These are phyloP conservation scores for Larimichthys polyactis DNA, from an alignment of 2,113 vertebrate genomes.

Conservation along the genomic window DNA sequence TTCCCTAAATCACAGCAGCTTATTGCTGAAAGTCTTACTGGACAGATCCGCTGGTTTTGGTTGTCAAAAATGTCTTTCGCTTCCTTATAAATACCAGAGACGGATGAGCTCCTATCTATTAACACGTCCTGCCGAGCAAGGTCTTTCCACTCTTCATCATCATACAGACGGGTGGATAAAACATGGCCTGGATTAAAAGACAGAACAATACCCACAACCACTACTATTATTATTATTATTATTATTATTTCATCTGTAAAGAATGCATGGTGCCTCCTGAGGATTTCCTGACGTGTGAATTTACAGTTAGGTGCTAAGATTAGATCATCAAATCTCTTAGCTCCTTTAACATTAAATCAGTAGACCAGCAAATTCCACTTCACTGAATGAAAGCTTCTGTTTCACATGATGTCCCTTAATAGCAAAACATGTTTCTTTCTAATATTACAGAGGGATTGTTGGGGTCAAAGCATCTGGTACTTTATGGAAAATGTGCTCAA, in stretches of 20 bases:
- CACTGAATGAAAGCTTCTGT: background rate
- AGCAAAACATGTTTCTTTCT: background rate
- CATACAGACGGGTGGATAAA: constrained; percentile 50
- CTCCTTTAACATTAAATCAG: background rate
- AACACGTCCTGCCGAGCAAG: constrained; percentile 33
- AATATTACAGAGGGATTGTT: background rate
- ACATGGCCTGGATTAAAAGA: constrained; percentile 41
- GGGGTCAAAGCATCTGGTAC: background rate
- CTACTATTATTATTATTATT: too few species aligned
- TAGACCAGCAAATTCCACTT: background rate
- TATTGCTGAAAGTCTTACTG: background rate
- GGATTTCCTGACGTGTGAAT: background rate
- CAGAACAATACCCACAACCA: background rate
- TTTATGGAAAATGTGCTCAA: background rate
- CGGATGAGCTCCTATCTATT: constrained; percentile 44
- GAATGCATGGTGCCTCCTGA: background rate
- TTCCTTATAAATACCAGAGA: constrained; percentile 56
- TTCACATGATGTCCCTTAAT: background rate
- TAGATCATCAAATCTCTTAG: background rate
- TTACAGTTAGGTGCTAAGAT: background rate
- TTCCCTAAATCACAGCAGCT: background rate
- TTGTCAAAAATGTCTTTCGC: constrained; percentile 17
- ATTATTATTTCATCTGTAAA: background rate
- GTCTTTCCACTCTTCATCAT: constrained; percentile 71
- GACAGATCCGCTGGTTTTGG: background rate